Evolutionary conservation across 2,888 invertebrate species (phyloP), one percentile per base, ranked within the genome.

Genomic region (Orthosia cruda): DNA sequence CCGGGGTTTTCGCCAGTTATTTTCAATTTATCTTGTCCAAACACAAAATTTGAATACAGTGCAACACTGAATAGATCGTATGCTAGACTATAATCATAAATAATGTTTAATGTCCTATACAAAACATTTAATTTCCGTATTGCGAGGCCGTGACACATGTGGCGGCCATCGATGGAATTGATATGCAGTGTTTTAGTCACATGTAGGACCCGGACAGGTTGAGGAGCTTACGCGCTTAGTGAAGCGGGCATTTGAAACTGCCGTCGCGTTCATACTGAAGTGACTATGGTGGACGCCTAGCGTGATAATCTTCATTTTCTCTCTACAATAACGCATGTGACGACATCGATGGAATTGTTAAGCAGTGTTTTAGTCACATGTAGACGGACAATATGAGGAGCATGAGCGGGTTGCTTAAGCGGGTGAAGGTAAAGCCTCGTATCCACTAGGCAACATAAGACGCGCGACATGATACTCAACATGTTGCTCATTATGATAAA

Each of bases 101-200:
- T 93, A 92, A 92, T 89, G 88, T 89, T 93, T 90, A 93, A 93
- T 93, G 93, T 90, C 83, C 87, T 90, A 90, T 88, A 90, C 92
- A 90, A 91, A 93, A 91, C 92, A 89, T 93, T 93, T 92, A 93
- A 94, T 94, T 93, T 94, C 94, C 94, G 93, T 86, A 77, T 81
- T 88, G 87, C 85, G 83, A 79, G 87, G 85, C 85, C 75, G 86
- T 89, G 88, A 84, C 87, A 87, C 73, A 83, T 84, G 83, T 85
- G 78, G 71, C 78, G 81, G 62, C 72, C 70, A 77, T 88, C 81
- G 84, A 87, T 85, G 62, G 80, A 85, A 87, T 88, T 89, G 89
- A 90, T 91, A 90, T 89, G 89, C 80, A 77, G 70, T 85, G 75
- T 84, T 87, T 80, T 82, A 84, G 81, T 67, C 67, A 72, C 47